These are phyloP conservation scores for Pseudochirops cupreus DNA, from an alignment of 2,797 vertebrate genomes.

Conservation along the genomic window DNA sequence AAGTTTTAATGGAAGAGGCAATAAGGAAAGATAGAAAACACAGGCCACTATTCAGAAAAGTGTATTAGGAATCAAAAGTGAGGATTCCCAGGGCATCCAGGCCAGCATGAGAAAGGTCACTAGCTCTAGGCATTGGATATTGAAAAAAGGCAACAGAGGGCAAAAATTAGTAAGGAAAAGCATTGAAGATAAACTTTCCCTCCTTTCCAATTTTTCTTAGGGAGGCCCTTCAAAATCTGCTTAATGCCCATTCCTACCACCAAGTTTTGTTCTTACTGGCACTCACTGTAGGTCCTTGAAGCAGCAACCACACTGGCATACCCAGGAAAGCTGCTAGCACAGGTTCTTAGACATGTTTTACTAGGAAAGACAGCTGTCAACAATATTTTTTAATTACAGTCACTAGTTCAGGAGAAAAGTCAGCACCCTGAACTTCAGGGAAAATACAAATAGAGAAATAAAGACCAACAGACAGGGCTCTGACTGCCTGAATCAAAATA, in stretches of 20 bases:
- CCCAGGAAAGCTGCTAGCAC: no score
- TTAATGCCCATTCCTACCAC: not conserved
- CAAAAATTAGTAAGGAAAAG: not conserved
- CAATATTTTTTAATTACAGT: no score
- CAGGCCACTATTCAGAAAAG: not conserved
- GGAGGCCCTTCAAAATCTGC: not conserved
- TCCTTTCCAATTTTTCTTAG: not conserved
- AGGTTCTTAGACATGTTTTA: no score
- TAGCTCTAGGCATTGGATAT: not conserved
- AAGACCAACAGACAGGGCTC: no score
- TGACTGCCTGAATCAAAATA: no score
- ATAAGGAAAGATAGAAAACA: not conserved
- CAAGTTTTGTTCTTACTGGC: not conserved
- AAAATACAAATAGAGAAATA: no score
- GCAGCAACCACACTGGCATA: no score
- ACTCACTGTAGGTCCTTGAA: not conserved
- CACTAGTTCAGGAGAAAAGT: no score
- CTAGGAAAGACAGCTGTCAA: no score
- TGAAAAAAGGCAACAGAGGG: not conserved
- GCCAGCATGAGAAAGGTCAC: not conserved
- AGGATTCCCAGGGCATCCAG: not conserved
- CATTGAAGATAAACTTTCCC: not conserved
- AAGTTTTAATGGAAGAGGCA: no score
- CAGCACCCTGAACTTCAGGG: no score
- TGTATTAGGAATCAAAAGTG: not conserved